phyloP scores from a whole-genome alignment of 2,888 invertebrate species.

The Drosophila paracracens region DNA sequence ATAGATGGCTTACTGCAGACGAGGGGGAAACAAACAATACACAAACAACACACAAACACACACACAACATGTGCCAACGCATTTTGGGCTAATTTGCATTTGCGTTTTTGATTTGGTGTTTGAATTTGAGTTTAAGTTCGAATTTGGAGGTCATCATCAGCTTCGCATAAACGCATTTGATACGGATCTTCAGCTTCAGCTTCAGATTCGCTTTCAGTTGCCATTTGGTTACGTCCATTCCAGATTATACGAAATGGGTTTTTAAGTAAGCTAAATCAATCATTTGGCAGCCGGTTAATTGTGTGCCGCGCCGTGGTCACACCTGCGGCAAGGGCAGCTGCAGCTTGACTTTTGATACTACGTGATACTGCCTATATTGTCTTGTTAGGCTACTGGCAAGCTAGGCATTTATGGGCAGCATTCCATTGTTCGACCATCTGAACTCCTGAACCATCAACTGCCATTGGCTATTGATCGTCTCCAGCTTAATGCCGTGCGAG shows the following conservation, averaged over 20 bases:
- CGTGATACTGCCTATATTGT: conserved; percentile 42
- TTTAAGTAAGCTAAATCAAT: conserved; percentile 78
- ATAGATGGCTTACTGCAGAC: conserved; percentile 41
- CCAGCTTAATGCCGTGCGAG: conserved; percentile 58
- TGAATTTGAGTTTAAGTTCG: conserved; percentile 18
- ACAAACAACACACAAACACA: conserved; percentile 11
- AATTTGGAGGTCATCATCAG: conserved; percentile 50
- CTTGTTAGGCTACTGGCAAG: conserved; percentile 60
- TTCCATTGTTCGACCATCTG: conserved; percentile 38
- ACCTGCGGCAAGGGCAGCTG: conserved; percentile 46
- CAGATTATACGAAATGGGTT: conserved; percentile 70
- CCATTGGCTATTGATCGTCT: conserved; percentile 43
- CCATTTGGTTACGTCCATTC: conserved; percentile 52
- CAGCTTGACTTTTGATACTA: conserved; percentile 34
- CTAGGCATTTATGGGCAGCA: conserved; percentile 26
- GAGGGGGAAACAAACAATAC: conserved; percentile 16
- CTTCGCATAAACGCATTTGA: conserved; percentile 38
- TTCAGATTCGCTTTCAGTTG: conserved; percentile 36
- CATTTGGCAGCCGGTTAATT: conserved; percentile 71
- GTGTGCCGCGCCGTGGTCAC: conserved; percentile 49
- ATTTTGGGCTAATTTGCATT: conserved; percentile 67
- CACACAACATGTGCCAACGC: conserved; percentile 71
- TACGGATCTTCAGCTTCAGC: conserved; percentile 49
- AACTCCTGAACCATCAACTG: conserved; percentile 49
- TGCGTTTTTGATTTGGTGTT: conserved; percentile 34